Evolutionary conservation across 1,140 invertebrate species (phyloP).

Genomic region (Ips nitidus): DNA sequence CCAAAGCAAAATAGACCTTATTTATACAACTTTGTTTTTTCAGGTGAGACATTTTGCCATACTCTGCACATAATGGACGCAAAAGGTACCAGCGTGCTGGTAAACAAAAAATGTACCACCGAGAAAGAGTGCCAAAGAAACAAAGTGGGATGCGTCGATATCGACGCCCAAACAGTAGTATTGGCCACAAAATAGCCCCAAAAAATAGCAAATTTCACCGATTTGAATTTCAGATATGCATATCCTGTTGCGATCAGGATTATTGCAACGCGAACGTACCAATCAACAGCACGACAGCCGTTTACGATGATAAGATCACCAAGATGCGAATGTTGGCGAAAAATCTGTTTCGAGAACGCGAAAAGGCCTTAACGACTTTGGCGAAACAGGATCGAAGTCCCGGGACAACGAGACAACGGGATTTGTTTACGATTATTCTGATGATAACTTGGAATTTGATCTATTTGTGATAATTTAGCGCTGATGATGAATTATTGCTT

Average conservation of each 20-base stretch:
- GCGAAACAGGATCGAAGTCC: slow-evolving; percentile 40
- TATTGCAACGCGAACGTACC: slow-evolving; percentile 67
- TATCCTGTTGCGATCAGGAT: slow-evolving; percentile 66
- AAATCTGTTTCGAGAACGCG: slow-evolving; percentile 48
- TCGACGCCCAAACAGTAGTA: slow-evolving; percentile 65
- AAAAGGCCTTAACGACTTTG: slow-evolving; percentile 49
- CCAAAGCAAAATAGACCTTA: background rate
- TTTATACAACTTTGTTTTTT: slow-evolving; percentile 19
- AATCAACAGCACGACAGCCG: slow-evolving; percentile 61
- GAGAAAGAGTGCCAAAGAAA: slow-evolving; percentile 61
- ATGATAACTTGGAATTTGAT: too few relatives aligned
- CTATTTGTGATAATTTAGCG: too few relatives aligned
- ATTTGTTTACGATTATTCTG: too few relatives aligned
- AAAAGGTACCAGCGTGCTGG: slow-evolving; percentile 63
- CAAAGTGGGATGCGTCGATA: slow-evolving; percentile 63
- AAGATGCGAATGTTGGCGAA: slow-evolving; percentile 51
- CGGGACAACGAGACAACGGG: too few relatives aligned
- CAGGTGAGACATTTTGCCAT: slow-evolving; percentile 64
- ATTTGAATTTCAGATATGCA: slow-evolving; percentile 58
- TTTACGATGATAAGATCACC: slow-evolving; percentile 54
- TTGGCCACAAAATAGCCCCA: slow-evolving; percentile 2
- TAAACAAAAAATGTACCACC: slow-evolving; percentile 66
- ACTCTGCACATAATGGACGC: slow-evolving; percentile 68
- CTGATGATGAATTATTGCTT: too few relatives aligned
- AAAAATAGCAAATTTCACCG: background rate